Conservation (phyloP, 2,888 invertebrate species). For the Serripes groenlandicus region DNA sequence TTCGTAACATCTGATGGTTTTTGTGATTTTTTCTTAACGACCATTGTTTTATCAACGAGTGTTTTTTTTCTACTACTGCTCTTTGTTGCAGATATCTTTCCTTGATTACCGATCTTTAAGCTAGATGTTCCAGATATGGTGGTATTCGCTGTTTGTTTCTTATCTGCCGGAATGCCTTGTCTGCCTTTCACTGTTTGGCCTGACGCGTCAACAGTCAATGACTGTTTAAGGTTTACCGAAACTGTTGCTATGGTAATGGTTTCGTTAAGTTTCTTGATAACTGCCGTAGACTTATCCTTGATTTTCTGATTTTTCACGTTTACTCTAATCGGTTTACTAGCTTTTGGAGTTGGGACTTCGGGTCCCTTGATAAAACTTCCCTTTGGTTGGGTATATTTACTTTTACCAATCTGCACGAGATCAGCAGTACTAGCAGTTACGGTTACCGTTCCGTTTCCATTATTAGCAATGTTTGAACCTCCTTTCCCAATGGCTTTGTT, state of each 20-base stretch:
- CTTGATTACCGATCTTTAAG: too few species aligned
- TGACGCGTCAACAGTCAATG: neutral
- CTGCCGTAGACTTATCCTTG: neutral
- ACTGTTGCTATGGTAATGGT: conserved; percentile 24
- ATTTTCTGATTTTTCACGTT: conserved; percentile 29
- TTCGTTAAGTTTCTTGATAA: conserved; percentile 13
- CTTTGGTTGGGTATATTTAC: conserved; percentile 10
- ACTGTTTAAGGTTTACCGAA: conserved; percentile 5
- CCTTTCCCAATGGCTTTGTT: neutral
- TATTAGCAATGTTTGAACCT: neutral
- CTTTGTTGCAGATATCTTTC: too few species aligned
- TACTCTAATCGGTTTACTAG: conserved; percentile 25
- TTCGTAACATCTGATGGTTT: neutral
- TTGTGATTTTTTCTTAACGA: too few species aligned
- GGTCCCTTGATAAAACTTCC: conserved; percentile 53
- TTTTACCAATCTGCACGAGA: neutral
- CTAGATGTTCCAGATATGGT: too few species aligned
- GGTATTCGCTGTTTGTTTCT: neutral
- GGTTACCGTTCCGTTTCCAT: neutral
- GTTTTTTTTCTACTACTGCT: too few species aligned
- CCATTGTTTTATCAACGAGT: too few species aligned
- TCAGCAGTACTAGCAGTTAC: neutral
- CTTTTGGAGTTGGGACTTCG: conserved; percentile 30
- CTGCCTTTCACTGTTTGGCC: conserved; percentile 8
- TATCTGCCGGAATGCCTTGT: neutral